Base-by-base conservation (phyloP, 2,797 vertebrate genomes). In the Enteromius trimaculatus region DNA sequence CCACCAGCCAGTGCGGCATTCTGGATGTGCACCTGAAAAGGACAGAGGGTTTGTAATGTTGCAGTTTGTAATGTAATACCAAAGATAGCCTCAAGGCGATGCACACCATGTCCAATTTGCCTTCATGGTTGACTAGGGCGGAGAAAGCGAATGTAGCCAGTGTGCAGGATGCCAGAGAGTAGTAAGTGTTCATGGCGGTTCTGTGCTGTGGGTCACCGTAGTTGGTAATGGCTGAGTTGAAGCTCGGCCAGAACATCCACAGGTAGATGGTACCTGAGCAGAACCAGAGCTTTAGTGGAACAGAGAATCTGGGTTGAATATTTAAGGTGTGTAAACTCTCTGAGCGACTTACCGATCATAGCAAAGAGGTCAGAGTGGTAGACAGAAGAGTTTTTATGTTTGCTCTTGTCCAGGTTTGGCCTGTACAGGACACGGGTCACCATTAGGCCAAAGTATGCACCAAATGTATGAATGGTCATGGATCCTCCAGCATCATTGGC, bases 241-340 rank as follows among this genome's bases (percentile, higher is more conserved):
- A 98, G 86, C 96, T 97, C 23, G 97, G 97, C 97, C 97, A 99
- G 94, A 97, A 99, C 93, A 98, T 95, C 98, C 97, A 99, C 89
- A 98, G 92, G 92, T 91, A 99, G 91, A 98, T 87, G 60, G 96
- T 97, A 72, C 97, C 98, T 98, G 86, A 34, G 76, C 6, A 82
- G 39, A 77, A 26, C 3, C 5, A 0, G 31, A 77, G 26, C 10
- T 85, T 17, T 3, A 81, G 2, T 21, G 6, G 58, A 26, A 34
- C 6, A 58, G 29, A 80, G 26, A 51, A 2, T 17, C 13, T 2
- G 7, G 34, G 5, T 21, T 66, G 23, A 29, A 26, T 80, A 13
- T 55, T 26, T 17, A n/a, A 65, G 31, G 2, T 7, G 2, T 53
- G 14, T 53, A 16, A 76, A n/a, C 6, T 14, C 3, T 69, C 14